These are phyloP conservation scores for Acipenser ruthenus DNA, from an alignment of 2,797 vertebrate genomes.

Conservation along the genomic window DNA sequence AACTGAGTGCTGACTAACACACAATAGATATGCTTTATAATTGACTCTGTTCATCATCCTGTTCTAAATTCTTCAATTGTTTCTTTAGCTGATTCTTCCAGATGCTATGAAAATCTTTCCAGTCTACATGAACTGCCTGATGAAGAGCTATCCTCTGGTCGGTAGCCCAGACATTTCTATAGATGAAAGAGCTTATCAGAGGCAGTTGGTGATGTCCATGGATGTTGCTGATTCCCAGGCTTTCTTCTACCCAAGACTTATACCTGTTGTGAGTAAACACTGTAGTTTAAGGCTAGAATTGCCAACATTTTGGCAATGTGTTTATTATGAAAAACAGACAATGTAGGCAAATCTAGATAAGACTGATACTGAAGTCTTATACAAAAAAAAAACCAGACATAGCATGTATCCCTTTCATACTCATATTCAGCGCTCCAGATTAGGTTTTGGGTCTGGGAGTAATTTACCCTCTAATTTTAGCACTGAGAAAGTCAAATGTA, in stretches of 20 bases:
- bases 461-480: too few species aligned
- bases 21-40: not conserved
- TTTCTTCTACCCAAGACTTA: constrained; percentile 81
- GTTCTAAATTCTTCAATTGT: constrained; percentile 2
- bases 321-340: too few species aligned
- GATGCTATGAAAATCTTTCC: constrained; percentile 94
- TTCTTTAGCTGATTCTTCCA: constrained; percentile 79
- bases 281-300: not conserved
- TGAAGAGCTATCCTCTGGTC: constrained; percentile 77
- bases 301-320: not conserved
- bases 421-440: too few species aligned
- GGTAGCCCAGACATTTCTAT: constrained; percentile 72
- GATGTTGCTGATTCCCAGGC: constrained; percentile 83
- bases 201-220: constrained; percentile 76
- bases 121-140: constrained; percentile 85
- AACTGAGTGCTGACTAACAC: not conserved
- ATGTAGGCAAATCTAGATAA: not conserved
- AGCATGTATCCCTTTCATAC: not conserved
- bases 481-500: too few species aligned
- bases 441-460: too few species aligned
- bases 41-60: not conserved
- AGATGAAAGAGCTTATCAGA: constrained; percentile 74
- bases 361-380: not conserved
- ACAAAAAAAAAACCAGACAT: not conserved
- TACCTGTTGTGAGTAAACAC: constrained; percentile 69